A percentile compares a stretch with the other conserved stretches of the same genome.
These are phyloP conservation scores for Menidia menidia DNA, from an alignment of 2,797 vertebrate species.

Conservation along the genomic window DNA sequence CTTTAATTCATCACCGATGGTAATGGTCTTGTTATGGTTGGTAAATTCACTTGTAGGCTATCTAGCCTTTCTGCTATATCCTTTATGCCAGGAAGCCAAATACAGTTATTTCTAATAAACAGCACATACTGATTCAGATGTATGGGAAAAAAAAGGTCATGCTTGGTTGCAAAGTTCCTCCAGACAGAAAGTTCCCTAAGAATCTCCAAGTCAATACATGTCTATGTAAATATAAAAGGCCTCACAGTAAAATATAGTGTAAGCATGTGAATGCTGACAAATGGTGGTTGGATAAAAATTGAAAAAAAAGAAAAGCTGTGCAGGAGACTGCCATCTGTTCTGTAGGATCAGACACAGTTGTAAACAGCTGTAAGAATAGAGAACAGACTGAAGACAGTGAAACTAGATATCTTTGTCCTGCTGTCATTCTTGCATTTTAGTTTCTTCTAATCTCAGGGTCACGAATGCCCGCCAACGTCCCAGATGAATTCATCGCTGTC, in stretches of 20 bases:
- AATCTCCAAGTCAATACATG: not conserved
- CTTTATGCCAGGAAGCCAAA: constrained; percentile 6
- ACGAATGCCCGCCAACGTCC: constrained; percentile 8
- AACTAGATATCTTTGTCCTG: constrained; percentile 64
- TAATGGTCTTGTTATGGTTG: constrained; percentile 7
- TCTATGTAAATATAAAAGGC: not conserved
- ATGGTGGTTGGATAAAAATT: constrained; percentile 14
- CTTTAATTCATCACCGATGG: constrained; percentile 12
- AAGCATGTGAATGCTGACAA: constrained; percentile 35
- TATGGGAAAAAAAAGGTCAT: constrained; percentile 3
- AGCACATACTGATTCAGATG: constrained; percentile 9
- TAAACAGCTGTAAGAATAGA: constrained; percentile 78
- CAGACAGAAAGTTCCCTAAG: not conserved
- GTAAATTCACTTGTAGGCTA: constrained; percentile 7
- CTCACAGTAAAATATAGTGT: constrained; percentile 7
- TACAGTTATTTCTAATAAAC: constrained; percentile 25
- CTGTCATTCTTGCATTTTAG: constrained; percentile 52
- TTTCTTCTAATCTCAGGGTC: constrained; percentile 34
- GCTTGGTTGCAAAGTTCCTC: constrained; percentile 5
- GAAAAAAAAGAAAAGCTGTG: constrained; percentile 20
- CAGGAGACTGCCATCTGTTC: constrained; percentile 65
- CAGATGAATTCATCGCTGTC: constrained; percentile 20
- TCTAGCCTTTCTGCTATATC: constrained; percentile 12
- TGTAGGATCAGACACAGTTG: constrained; percentile 67
- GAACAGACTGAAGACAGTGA: constrained; percentile 59